Conservation (phyloP, 2,888 invertebrate species). For the Polydrusus cervinus region DNA sequence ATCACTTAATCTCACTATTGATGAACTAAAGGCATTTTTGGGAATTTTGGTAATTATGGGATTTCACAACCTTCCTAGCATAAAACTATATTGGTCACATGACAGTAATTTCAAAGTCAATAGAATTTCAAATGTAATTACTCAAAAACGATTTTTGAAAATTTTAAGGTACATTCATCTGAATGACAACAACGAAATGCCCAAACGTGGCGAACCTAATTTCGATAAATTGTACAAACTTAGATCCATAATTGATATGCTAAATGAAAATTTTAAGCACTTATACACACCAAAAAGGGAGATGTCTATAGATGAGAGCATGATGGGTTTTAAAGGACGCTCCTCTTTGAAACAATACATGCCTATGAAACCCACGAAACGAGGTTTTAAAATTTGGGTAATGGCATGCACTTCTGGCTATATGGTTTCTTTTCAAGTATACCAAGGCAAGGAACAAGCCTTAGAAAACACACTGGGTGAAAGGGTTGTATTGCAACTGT, state of each 20-base stretch:
- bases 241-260: slow-evolving; percentile 41
- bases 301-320: slow-evolving; percentile 48
- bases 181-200: background rate
- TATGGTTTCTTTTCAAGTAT: background rate
- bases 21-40: slow-evolving; percentile 9
- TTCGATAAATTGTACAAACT: slow-evolving; percentile 52
- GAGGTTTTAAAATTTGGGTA: slow-evolving; percentile 52
- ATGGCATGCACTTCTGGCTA: slow-evolving; percentile 32
- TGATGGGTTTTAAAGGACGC: slow-evolving; percentile 54
- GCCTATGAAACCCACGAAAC: slow-evolving; percentile 48
- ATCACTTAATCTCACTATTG: background rate
- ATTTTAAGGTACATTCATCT: background rate
- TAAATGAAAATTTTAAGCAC: slow-evolving; percentile 35
- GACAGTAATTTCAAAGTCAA: background rate
- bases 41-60: slow-evolving; percentile 21
- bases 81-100: background rate
- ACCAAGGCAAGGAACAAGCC: background rate
- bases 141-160: too few species aligned
- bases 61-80: slow-evolving; percentile 10
- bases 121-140: background rate
- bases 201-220: background rate
- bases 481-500: background rate
- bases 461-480: background rate
- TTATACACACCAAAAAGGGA: slow-evolving; percentile 1
- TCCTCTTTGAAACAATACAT: slow-evolving; percentile 46